A percentile compares a stretch with the other conserved stretches of the same genome.
phyloP scores from a whole-genome alignment of 2,113 vertebrate genomes.

The Leptocoma aspasia region DNA sequence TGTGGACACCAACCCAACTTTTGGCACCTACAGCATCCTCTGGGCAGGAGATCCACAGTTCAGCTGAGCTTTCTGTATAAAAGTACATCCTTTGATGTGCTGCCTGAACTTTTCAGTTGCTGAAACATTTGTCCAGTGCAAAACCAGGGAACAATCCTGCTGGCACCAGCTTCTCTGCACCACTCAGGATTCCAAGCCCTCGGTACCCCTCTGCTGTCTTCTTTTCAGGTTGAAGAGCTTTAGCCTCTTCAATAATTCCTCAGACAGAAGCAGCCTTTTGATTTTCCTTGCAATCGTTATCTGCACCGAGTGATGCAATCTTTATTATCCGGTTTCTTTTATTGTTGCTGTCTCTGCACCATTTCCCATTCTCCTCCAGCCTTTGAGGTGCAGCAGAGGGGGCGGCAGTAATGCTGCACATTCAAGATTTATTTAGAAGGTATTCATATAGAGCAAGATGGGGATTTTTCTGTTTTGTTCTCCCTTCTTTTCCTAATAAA shows the following conservation, averaged over 20 bases:
- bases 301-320: background rate
- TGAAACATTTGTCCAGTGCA: background rate
- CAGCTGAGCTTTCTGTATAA: background rate
- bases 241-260: background rate
- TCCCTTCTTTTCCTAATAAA: conserved; percentile 11
- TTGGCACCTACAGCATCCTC: background rate
- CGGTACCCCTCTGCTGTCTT: background rate
- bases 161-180: background rate
- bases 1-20: background rate
- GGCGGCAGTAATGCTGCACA: background rate
- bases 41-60: background rate
- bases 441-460: background rate
- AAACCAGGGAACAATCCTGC: background rate
- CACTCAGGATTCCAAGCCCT: background rate
- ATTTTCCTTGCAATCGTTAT: conserved; percentile 24
- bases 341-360: background rate
- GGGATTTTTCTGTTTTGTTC: background rate
- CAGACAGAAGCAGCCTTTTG: conserved; percentile 2
- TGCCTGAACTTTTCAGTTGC: background rate
- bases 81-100: background rate
- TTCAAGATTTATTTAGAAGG: conserved; percentile 11
- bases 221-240: conserved; percentile 2
- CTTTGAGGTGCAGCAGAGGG: conserved; percentile 3
- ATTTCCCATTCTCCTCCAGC: background rate
- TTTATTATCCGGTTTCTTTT: background rate